Base-by-base conservation (phyloP, 2,888 invertebrate species). In the Shargacucullia verbasci region DNA sequence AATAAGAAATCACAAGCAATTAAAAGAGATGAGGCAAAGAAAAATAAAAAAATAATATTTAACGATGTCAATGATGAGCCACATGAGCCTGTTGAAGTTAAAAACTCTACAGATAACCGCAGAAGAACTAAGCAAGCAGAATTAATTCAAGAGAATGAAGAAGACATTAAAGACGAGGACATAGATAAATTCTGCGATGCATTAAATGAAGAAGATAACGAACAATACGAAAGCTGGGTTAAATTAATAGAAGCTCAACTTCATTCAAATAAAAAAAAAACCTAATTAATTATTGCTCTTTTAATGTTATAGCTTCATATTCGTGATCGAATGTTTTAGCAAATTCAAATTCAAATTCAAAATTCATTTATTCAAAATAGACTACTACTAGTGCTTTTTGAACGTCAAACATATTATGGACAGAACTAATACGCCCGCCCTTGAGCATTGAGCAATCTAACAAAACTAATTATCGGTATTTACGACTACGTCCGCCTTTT, bases 131-230 rank as follows among this genome's bases (percentile, higher is more conserved):
- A 62, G 58, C 63, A 50, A 60, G 65, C 69, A 44, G 63, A 71
- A 35, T 60, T 69, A 48, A 34, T 76, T 45, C 81, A 82, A 59
- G 79, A 80, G 40, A 85, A 85, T 27, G 91, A 92, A 70, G 85
- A 84, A 46, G 79, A 84, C 56, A 74, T 91, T 0, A 88, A 83
- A 65, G 92, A 94, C 58, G 92, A 91, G 76, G 94, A 94, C 59
- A 94, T 94, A 44, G 92, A 94, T 69, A 82, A 83, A 49, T 94
- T 90, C 78, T 92, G 92, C 77, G 89, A 92, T 61, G 92, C 90
- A 63, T 55, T 94, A 64, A 80, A 82, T 31, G 90, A 90, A 43
- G 88, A 90, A 76, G 91, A 92, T 70, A 92, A 94, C 73, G 74
- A 79, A 53, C 88, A 90, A 52, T 94, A 84, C 74, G 91, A 92